phyloP scores from a whole-genome alignment of 2,113 vertebrate genomes.

The Xenopus borealis region DNA sequence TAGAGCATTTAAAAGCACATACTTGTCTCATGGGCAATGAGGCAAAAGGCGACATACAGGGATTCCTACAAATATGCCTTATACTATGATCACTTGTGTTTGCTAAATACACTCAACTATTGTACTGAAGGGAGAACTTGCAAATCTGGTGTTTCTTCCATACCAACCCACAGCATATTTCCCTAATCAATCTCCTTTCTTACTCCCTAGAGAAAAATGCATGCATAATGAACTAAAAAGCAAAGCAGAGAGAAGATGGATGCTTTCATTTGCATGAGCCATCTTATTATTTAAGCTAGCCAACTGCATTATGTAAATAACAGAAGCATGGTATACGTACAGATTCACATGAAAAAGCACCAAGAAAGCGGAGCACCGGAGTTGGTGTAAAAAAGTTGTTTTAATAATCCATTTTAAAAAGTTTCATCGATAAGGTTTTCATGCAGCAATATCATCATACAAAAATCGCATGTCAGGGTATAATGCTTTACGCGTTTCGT shows the following conservation, averaged over 20 bases:
- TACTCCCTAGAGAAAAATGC: slow-evolving; percentile 54
- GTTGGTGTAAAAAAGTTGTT: no score
- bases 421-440: no score
- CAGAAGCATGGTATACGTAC: slow-evolving; percentile 14
- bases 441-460: no score
- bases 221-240: slow-evolving; percentile 55
- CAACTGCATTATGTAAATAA: slow-evolving; percentile 49
- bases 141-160: slow-evolving; percentile 42
- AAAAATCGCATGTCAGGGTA: no score
- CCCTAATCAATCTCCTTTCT: slow-evolving; percentile 53
- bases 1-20: no score
- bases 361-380: no score
- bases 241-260: slow-evolving; percentile 59
- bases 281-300: slow-evolving; percentile 51
- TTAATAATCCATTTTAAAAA: no score
- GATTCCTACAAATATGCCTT: no score
- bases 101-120: slow-evolving; percentile 30
- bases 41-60: no score
- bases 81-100: slow-evolving; percentile 26
- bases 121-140: background rate
- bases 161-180: slow-evolving; percentile 45
- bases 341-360: no score
- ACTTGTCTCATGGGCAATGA: no score
- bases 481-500: no score
- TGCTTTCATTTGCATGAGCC: slow-evolving; percentile 56